These are phyloP conservation scores for Ischnura elegans DNA, from an alignment of 2,888 invertebrate genomes.

Conservation along the genomic window DNA sequence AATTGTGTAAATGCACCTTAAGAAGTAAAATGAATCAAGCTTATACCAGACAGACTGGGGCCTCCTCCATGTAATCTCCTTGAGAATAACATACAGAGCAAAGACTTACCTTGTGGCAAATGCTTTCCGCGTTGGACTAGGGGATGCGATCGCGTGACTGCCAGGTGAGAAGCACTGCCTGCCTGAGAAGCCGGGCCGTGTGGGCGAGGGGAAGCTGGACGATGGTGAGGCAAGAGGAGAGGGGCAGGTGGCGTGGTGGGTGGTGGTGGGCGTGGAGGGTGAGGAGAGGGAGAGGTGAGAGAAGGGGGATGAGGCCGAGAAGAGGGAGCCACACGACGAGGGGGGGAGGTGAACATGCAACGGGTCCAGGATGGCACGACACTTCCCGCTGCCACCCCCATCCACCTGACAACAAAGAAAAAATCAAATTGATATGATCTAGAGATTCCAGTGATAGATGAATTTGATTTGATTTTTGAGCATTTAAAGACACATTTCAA, in stretches of 20 bases:
- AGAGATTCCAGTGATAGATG: no score
- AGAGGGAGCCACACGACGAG: constrained; percentile 75
- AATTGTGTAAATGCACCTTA: no score
- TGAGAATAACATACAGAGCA: no score
- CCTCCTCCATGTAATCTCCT: no score
- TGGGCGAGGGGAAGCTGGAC: constrained; percentile 81
- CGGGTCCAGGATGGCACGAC: constrained; percentile 75
- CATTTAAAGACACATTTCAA: no score
- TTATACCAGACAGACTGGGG: no score
- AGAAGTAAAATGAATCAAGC: no score
- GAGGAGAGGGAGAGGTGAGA: constrained; percentile 51
- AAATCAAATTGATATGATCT: not conserved
- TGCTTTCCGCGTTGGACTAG: constrained; percentile 91
- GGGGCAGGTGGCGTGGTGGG: constrained; percentile 48
- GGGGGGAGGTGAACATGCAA: constrained; percentile 77
- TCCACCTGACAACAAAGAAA: not conserved
- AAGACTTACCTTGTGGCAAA: constrained; percentile 85
- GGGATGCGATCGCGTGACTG: constrained; percentile 83
- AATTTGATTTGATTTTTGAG: no score
- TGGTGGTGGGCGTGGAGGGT: not conserved
- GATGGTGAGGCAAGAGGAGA: constrained; percentile 69
- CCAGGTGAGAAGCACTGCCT: constrained; percentile 82
- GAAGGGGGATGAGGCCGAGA: constrained; percentile 42
- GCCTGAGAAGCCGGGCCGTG: constrained; percentile 78
- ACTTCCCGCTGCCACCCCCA: constrained; percentile 25